Evolutionary conservation across 2,113 vertebrate species (phyloP).

Genomic region (Grantiella picta): DNA sequence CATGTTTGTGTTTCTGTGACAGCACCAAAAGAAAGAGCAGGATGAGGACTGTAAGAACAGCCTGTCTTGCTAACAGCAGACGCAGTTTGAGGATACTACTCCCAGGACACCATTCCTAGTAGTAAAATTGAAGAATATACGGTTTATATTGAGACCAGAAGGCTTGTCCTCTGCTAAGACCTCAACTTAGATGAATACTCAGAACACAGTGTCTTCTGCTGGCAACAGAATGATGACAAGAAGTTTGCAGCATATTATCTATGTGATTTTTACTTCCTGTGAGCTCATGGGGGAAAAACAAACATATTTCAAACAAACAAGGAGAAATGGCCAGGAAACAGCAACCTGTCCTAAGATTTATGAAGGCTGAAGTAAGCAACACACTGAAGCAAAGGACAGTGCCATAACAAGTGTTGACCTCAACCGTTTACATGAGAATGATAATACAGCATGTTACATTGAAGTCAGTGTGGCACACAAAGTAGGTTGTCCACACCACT

Average conservation of each 20-base stretch:
- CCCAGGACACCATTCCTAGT: background rate
- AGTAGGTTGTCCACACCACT: background rate
- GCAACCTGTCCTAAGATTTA: background rate
- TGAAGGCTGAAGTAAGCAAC: background rate
- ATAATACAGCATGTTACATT: background rate
- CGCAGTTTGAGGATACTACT: background rate
- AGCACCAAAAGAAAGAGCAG: background rate
- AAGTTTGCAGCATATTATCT: background rate
- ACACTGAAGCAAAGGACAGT: background rate
- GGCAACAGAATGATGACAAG: accelerated
- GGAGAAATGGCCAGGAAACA: background rate
- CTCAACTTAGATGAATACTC: background rate
- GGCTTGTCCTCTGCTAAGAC: background rate
- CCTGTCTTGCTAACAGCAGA: background rate
- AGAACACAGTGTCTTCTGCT: background rate
- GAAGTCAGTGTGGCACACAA: background rate
- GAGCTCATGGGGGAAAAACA: background rate
- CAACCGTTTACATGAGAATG: accelerated
- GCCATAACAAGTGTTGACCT: background rate
- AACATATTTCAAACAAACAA: background rate
- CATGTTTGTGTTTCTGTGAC: accelerated
- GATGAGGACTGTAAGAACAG: background rate
- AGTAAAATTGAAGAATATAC: background rate
- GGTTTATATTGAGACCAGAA: background rate
- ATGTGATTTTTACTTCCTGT: background rate